A percentile compares a stretch with the other conserved stretches of the same genome.
Conservation (phyloP, 92 coral and sea anemone genomes). For the Actinernus sp. region DNA sequence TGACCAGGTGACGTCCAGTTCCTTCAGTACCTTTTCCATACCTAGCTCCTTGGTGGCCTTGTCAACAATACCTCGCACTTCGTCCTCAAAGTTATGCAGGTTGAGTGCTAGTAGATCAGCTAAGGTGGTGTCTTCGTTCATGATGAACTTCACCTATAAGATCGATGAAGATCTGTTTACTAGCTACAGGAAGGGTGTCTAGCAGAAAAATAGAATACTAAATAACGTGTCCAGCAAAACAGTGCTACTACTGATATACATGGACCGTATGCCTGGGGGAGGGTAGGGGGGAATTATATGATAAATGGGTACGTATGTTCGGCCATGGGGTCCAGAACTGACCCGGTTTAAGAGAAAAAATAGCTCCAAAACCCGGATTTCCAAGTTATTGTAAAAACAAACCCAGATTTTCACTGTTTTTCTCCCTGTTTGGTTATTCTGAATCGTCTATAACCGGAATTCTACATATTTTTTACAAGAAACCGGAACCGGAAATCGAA, state of each 20-base stretch:
- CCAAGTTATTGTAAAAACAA: too few relatives aligned
- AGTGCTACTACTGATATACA: not conserved
- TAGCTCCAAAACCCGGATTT: too few relatives aligned
- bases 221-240: not conserved
- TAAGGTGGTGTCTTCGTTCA: conserved; percentile 95
- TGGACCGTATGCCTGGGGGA: not conserved
- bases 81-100: conserved; percentile 98
- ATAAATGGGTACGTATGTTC: too few relatives aligned
- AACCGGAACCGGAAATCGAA: too few relatives aligned
- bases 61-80: conserved; percentile 98
- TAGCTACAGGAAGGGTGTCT: not conserved
- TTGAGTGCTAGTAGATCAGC: conserved; percentile 96
- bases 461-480: too few relatives aligned
- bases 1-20: conserved; percentile 97
- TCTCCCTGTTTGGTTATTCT: too few relatives aligned
- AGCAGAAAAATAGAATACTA: not conserved
- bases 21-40: conserved; percentile 96
- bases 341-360: too few relatives aligned
- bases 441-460: too few relatives aligned
- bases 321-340: too few relatives aligned
- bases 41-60: conserved; percentile 99
- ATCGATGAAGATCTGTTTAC: not conserved
- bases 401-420: too few relatives aligned
- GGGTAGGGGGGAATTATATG: not conserved
- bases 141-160: conserved; percentile 93